Conservation (phyloP, 2,113 vertebrate genomes). For the Cercocebus atys region DNA sequence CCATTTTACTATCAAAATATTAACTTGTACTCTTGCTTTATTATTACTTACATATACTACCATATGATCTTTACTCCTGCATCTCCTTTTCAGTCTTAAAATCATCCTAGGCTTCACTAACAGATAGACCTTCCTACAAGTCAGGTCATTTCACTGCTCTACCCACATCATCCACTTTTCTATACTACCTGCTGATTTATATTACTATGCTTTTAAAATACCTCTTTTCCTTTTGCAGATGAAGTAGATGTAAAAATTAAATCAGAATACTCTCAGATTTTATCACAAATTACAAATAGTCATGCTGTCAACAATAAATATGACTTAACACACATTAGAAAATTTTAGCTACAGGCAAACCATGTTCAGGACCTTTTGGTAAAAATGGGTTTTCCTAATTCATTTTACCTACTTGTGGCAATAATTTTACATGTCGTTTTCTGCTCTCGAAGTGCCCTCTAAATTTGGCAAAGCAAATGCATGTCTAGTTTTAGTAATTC, state of each 20-base stretch:
- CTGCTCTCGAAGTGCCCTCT: not conserved
- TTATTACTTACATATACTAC: not conserved
- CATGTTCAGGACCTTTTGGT: not conserved
- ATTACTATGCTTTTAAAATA: not conserved
- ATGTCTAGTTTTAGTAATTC: not conserved
- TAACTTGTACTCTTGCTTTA: not conserved
- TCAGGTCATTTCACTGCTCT: not conserved
- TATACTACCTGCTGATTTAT: not conserved
- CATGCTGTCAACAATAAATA: not conserved
- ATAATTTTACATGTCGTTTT: not conserved
- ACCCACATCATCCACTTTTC: not conserved
- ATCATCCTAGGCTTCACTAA: not conserved
- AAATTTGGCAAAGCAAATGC: conserved; percentile 26
- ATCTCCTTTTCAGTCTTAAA: not conserved
- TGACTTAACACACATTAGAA: not conserved
- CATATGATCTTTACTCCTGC: not conserved
- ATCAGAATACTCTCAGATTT: not conserved
- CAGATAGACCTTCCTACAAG: not conserved
- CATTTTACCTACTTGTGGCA: not conserved
- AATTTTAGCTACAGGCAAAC: not conserved
- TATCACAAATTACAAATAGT: not conserved
- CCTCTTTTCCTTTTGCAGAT: not conserved
- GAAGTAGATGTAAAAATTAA: not conserved
- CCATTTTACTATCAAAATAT: not conserved
- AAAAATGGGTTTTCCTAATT: not conserved